These are phyloP conservation scores for Fabriciana adippe DNA, from an alignment of 2,888 invertebrate genomes.

Conservation along the genomic window DNA sequence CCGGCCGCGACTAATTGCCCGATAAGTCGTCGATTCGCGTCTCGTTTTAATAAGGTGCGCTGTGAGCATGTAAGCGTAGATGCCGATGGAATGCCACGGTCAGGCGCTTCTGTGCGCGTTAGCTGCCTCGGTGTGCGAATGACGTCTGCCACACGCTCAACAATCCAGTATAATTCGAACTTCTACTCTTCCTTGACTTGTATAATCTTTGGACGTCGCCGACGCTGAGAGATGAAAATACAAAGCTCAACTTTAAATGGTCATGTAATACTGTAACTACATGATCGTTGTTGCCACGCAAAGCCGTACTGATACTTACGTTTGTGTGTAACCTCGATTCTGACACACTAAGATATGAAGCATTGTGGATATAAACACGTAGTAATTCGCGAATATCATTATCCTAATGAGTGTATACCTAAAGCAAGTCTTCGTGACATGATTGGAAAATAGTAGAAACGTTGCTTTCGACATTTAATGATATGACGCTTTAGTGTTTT, in stretches of 20 bases:
- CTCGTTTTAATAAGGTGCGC: slow-evolving; percentile 82
- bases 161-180: slow-evolving; percentile 55
- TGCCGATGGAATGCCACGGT: slow-evolving; percentile 80
- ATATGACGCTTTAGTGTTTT: slow-evolving; percentile 3
- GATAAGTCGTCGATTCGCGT: slow-evolving; percentile 82
- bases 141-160: slow-evolving; percentile 77
- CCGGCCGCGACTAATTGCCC: slow-evolving; percentile 80
- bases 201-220: slow-evolving; percentile 43
- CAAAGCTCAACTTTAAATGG: slow-evolving; percentile 56
- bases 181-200: slow-evolving; percentile 52
- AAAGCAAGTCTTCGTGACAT: slow-evolving; percentile 52
- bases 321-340: slow-evolving; percentile 80
- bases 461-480: not conserved
- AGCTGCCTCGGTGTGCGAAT: slow-evolving; percentile 64
- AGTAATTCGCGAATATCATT: slow-evolving; percentile 80
- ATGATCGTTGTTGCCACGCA: slow-evolving; percentile 78
- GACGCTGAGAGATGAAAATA: slow-evolving; percentile 59
- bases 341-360: slow-evolving; percentile 70
- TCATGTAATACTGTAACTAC: slow-evolving; percentile 59
- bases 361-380: slow-evolving; percentile 77
- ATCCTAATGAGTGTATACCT: slow-evolving; percentile 74
- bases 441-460: slow-evolving; percentile 51
- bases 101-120: slow-evolving; percentile 60
- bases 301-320: slow-evolving; percentile 63
- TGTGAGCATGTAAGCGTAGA: slow-evolving; percentile 73